Conservation (phyloP, 30 jellyfish, hydroid and myxozoan species). For the Chironex yamaguchii region DNA sequence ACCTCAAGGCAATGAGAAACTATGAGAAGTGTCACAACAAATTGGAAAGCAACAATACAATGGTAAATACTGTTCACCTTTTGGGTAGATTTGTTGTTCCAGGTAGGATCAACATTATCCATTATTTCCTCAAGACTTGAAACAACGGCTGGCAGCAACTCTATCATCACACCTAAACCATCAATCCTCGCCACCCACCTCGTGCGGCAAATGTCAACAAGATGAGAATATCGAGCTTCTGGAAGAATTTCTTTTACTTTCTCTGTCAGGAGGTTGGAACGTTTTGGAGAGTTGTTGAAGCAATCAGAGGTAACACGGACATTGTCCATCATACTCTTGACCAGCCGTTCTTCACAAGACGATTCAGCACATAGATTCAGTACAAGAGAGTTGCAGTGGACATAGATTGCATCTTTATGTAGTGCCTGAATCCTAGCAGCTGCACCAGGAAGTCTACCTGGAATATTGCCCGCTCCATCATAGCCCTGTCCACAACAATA, state of each 20-base stretch:
- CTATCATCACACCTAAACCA: neutral
- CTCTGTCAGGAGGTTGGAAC: neutral
- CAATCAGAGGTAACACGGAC: conserved; percentile 26
- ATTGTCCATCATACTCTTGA: conserved; percentile 1
- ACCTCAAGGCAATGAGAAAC: conserved; percentile 4
- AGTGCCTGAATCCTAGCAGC: neutral
- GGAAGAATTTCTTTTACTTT: neutral
- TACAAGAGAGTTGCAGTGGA: conserved; percentile 51
- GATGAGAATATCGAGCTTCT: neutral
- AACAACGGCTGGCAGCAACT: neutral
- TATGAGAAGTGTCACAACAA: conserved; percentile 1
- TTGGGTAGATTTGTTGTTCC: neutral
- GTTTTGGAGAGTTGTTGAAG: too few species aligned
- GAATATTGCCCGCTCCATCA: conserved; percentile 73
- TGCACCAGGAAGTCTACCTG: conserved; percentile 58
- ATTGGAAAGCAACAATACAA: neutral
- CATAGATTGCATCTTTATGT: conserved; percentile 38
- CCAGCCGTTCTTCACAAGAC: conserved; percentile 13
- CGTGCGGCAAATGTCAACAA: conserved; percentile 6
- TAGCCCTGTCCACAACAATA: conserved; percentile 70
- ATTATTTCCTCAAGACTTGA: neutral
- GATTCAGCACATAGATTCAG: conserved; percentile 60
- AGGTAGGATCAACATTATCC: neutral
- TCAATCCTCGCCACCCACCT: conserved; percentile 7
- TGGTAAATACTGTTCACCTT: neutral